Evolutionary conservation across 2,888 invertebrate genomes (phyloP).

Genomic region (Pyralis farinalis): DNA sequence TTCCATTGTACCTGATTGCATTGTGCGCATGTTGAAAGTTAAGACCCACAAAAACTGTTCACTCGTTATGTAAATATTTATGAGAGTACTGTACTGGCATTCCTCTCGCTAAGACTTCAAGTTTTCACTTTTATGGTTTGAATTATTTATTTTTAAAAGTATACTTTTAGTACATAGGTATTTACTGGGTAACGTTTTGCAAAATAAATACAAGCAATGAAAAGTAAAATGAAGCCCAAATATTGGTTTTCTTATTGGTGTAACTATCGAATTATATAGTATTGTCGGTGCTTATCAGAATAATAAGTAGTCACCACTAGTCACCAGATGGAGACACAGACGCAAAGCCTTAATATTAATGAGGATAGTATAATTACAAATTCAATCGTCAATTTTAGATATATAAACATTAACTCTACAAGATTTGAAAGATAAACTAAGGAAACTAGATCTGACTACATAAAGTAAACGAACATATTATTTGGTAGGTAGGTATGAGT

Average conservation of each 20-base stretch:
- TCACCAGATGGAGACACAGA: too few species aligned
- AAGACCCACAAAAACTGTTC: slow-evolving; percentile 8
- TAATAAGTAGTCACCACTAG: too few species aligned
- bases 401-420: too few species aligned
- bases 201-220: too few species aligned
- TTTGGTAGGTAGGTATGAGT: slow-evolving; percentile 5
- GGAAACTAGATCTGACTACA: slow-evolving; percentile 22
- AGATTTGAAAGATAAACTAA: too few species aligned
- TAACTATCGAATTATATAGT: too few species aligned
- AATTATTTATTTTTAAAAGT: slow-evolving; percentile 8
- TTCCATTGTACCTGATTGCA: slow-evolving; percentile 3
- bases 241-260: too few species aligned
- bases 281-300: too few species aligned
- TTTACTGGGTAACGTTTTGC: not conserved
- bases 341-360: too few species aligned
- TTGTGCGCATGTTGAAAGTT: slow-evolving; percentile 12
- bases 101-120: slow-evolving; percentile 10
- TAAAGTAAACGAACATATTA: slow-evolving; percentile 22
- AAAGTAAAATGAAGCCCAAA: too few species aligned
- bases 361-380: too few species aligned
- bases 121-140: slow-evolving; percentile 12
- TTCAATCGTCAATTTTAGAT: too few species aligned
- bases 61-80: slow-evolving; percentile 17
- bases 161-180: not conserved
- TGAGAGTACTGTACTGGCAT: slow-evolving; percentile 12